Evolutionary conservation across 2,888 invertebrate species (phyloP).

Genomic region (Oscheius sp.): DNA sequence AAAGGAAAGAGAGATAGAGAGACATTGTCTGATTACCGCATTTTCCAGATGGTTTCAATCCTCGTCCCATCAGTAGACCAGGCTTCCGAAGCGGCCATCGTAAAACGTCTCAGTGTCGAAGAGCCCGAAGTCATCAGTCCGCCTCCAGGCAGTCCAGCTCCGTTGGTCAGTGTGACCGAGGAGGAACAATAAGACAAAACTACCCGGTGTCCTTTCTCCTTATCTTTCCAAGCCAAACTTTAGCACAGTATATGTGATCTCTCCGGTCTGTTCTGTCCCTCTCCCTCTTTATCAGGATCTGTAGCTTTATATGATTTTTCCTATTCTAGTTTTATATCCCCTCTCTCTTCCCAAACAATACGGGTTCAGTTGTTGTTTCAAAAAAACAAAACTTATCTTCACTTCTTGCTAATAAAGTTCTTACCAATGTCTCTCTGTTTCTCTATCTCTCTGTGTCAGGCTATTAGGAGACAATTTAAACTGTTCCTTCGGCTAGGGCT

Average conservation of each 20-base stretch:
- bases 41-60: conserved; percentile 56
- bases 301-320: too few species aligned
- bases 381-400: too few species aligned
- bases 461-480: too few species aligned
- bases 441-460: too few species aligned
- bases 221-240: neutral
- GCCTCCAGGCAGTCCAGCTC: conserved; percentile 44
- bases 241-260: neutral
- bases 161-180: conserved; percentile 51
- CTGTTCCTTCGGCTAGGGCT: too few species aligned
- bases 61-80: conserved; percentile 53
- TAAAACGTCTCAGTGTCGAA: conserved; percentile 43
- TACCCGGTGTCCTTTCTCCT: neutral
- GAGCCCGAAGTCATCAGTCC: conserved; percentile 12
- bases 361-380: too few species aligned
- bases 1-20: neutral
- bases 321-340: too few species aligned
- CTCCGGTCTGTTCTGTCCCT: conserved; percentile 6
- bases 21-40: neutral
- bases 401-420: too few species aligned
- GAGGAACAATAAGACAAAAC: conserved; percentile 35
- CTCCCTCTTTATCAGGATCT: too few species aligned
- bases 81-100: conserved; percentile 55
- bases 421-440: too few species aligned
- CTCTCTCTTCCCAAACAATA: too few species aligned